These are phyloP conservation scores for Plagodis dolabraria DNA, from an alignment of 2,888 invertebrate species.

Conservation along the genomic window DNA sequence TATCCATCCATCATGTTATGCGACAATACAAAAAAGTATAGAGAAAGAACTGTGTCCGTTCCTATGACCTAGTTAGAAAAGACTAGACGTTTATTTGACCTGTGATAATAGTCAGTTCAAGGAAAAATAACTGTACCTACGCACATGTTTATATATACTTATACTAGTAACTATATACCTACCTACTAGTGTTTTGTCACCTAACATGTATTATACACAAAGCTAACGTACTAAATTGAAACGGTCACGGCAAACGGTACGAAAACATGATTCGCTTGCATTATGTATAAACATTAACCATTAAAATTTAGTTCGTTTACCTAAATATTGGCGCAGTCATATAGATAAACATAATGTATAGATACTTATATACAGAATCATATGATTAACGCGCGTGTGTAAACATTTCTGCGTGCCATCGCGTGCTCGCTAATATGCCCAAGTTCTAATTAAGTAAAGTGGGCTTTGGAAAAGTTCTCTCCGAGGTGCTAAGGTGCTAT, in stretches of 20 bases:
- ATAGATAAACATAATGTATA: constrained; percentile 4
- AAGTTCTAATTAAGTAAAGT: constrained; percentile 33
- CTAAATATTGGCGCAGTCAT: constrained; percentile 6
- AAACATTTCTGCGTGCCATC: constrained; percentile 13
- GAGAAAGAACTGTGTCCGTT: no score
- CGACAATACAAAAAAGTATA: no score
- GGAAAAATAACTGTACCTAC: no score
- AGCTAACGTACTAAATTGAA: neutral
- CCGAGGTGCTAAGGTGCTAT: constrained; percentile 8
- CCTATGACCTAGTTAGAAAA: no score
- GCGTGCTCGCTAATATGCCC: constrained; percentile 19
- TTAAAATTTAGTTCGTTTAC: neutral
- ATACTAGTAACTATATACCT: no score
- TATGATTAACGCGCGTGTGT: constrained; percentile 7
- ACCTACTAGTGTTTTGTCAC: no score
- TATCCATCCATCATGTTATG: no score
- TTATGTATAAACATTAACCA: neutral
- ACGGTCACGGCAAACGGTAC: neutral
- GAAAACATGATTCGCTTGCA: constrained; percentile 1
- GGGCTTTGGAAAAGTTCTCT: constrained; percentile 18
- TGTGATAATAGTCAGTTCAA: no score
- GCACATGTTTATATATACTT: no score
- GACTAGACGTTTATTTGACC: no score
- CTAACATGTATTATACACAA: neutral
- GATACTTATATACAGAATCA: constrained; percentile 1